Evolutionary conservation across 1,140 invertebrate species (phyloP).

Genomic region (Pomacea maculata): DNA sequence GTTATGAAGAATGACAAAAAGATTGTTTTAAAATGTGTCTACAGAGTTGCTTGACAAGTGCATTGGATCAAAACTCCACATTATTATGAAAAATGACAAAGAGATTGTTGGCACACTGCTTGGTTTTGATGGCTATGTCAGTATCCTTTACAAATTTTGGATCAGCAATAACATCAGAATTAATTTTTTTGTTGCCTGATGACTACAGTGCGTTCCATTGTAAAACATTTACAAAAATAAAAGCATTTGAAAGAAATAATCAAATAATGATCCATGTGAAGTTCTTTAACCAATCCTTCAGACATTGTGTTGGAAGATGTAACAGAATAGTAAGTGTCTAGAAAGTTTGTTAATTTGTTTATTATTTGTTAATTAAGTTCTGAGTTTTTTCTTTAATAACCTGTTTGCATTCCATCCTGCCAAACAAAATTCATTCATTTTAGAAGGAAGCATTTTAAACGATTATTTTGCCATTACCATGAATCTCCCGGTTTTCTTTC

Average conservation of each 20-base stretch:
- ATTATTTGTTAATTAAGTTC: neutral
- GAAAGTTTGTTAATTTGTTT: neutral
- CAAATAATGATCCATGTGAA: too few species aligned
- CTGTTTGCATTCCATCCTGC: neutral
- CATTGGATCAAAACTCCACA: conserved; percentile 98
- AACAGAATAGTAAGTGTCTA: conserved; percentile 69
- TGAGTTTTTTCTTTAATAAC: neutral
- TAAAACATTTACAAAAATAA: too few species aligned
- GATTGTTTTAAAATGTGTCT: conserved; percentile 22
- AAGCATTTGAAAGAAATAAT: too few species aligned
- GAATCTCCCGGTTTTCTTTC: neutral
- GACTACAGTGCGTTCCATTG: too few species aligned
- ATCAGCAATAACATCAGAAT: neutral
- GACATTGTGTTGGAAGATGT: conserved; percentile 73
- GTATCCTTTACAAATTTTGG: conserved; percentile 53
- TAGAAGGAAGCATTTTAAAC: neutral
- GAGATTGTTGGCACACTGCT: conserved; percentile 97
- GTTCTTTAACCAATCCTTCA: conserved; percentile 35
- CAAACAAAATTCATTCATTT: neutral
- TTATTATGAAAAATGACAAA: conserved; percentile 99
- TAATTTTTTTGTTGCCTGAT: neutral
- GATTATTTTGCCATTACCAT: neutral
- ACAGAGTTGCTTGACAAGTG: conserved; percentile 99
- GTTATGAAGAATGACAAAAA: neutral
- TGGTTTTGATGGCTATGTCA: conserved; percentile 99